Base-by-base conservation (phyloP, 2,888 invertebrate species). In the Drosophila pseudotakahashii region DNA sequence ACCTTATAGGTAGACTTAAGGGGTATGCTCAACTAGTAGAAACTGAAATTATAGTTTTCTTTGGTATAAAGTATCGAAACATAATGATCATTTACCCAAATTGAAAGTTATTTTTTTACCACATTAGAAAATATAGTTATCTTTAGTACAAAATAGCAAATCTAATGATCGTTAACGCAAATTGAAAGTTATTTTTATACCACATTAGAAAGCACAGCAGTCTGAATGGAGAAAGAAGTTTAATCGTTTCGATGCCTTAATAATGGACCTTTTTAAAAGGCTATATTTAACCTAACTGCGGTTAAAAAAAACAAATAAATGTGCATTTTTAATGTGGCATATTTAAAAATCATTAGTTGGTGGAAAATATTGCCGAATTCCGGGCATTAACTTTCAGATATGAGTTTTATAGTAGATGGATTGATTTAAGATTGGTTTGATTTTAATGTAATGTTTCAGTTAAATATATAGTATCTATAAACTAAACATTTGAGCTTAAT, bases 1-100 rank as follows among this genome's bases (percentile, higher is more conserved):
- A 78, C 70, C 74, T 48, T 39, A 51, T 7, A 3, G 5, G 3
- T 5, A 2, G 5, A 3, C 9, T n/a, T 62, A 11, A 7, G 16
- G 39, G 66, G 66, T 3, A 47, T 66, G 57, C 23, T 11, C 1
- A 51, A 32, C 66, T 41, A 37, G 42, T 1, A 0, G 11, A 5
- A 34, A 11, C 34, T n/a, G 3, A n/a, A n/a, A 19, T 2, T 2
- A 19, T 19, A 19, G 19, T 19, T n/a, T 3, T 13, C 0, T 13
- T 6, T 44, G 0, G 3, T 2, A 5, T 5, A 26, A 45, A 45
- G n/a, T 4, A n/a, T 45, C 9, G 5, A 9, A n/a, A 9, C 7
- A n/a, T 10, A 47, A 14, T 11, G 3, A 7, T 26, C 0, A 4
- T 39, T 52, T 14, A 1, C 14, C 14, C 30, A 30, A 14, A 52